Conservation (phyloP, 2,797 vertebrate species). For the Cossypha dichroa region DNA sequence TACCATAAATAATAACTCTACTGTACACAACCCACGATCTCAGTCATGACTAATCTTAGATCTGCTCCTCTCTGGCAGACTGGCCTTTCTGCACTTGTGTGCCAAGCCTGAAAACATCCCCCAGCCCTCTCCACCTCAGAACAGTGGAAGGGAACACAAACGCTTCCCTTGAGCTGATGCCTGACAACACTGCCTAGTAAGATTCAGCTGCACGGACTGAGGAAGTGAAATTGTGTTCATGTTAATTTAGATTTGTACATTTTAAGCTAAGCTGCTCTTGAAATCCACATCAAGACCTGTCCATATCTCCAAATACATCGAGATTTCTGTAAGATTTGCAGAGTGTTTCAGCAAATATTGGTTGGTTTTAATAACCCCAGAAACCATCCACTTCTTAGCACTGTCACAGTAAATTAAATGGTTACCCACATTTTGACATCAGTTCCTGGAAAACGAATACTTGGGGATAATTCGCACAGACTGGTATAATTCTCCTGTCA, state of each 20-base stretch:
- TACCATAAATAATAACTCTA: constrained; percentile 29
- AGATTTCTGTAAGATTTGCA: neutral
- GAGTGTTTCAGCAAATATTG: neutral
- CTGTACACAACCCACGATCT: constrained; percentile 26
- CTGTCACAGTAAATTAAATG: neutral
- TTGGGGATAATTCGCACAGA: neutral
- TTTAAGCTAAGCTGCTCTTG: neutral
- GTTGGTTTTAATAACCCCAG: neutral
- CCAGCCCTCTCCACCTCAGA: neutral
- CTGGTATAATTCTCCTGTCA: neutral
- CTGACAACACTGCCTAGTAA: neutral
- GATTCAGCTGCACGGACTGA: neutral
- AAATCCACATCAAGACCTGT: neutral
- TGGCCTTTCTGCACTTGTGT: neutral
- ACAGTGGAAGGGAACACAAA: neutral
- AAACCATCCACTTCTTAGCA: neutral
- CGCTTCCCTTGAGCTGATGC: neutral
- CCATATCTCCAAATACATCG: neutral
- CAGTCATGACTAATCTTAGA: constrained; percentile 36
- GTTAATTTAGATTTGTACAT: neutral
- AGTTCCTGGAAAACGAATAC: constrained; percentile 6
- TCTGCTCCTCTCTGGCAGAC: neutral
- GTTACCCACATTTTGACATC: neutral
- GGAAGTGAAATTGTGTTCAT: neutral
- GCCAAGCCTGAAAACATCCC: constrained; percentile 7